phyloP scores from a whole-genome alignment of 2,797 vertebrate genomes.

The Sciurus carolinensis region DNA sequence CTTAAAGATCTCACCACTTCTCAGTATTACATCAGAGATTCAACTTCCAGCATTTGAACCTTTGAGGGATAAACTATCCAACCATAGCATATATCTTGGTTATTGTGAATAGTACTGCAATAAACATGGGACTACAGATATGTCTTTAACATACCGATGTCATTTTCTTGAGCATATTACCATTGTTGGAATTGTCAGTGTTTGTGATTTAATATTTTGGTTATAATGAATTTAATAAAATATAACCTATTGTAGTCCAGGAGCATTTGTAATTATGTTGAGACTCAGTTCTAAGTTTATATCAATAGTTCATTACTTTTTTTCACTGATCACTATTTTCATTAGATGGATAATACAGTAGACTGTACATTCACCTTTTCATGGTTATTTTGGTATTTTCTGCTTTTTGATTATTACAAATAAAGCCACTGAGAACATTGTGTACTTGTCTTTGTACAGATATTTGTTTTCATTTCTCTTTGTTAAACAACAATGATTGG shows the following conservation, averaged over 20 bases:
- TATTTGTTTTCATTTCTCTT: slow-evolving; percentile 10
- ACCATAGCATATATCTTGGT: too few species aligned
- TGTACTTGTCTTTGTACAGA: not conserved
- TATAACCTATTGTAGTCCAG: not conserved
- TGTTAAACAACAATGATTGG: not conserved
- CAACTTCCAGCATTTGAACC: too few species aligned
- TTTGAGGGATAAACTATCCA: too few species aligned
- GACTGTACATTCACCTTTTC: not conserved
- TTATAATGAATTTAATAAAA: not conserved
- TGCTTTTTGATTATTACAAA: not conserved
- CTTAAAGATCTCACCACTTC: not conserved
- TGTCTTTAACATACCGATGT: not conserved
- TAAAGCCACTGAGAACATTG: not conserved
- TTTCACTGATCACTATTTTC: slow-evolving; percentile 22
- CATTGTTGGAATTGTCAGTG: not conserved
- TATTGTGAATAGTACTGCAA: too few species aligned
- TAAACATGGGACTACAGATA: too few species aligned
- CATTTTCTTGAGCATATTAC: not conserved
- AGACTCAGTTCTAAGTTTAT: not conserved
- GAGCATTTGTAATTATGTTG: not conserved
- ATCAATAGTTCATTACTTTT: not conserved
- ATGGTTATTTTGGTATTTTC: not conserved
- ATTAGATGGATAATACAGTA: not conserved
- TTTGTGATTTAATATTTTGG: not conserved
- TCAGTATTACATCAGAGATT: not conserved